Percentiles rank a stretch among this genome's conserved stretches.
These are phyloP conservation scores for Pipistrellus kuhlii DNA, from an alignment of 2,797 vertebrate species.

Conservation along the genomic window DNA sequence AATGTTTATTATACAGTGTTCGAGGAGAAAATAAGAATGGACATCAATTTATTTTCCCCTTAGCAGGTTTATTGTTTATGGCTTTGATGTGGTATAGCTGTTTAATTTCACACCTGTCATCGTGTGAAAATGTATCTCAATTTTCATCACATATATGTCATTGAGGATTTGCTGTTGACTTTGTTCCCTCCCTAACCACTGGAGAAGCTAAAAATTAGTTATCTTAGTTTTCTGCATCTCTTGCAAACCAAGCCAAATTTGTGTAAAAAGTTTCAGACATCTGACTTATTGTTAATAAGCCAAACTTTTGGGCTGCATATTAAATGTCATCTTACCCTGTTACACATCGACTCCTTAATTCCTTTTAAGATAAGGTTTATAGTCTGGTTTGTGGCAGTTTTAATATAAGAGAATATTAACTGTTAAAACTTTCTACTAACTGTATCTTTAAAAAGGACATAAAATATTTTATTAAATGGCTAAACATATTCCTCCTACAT, in stretches of 20 bases:
- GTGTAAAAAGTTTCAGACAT: constrained; percentile 28
- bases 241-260: constrained; percentile 52
- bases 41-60: constrained; percentile 2
- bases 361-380: constrained; percentile 56
- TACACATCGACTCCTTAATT: constrained; percentile 37
- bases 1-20: background rate
- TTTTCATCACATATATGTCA: constrained; percentile 19
- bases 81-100: background rate
- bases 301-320: constrained; percentile 54
- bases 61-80: background rate
- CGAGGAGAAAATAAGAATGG: background rate
- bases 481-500: constrained; percentile 36
- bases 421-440: constrained; percentile 55
- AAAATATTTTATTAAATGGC: constrained; percentile 56
- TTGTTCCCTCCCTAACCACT: background rate
- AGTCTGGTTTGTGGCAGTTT: constrained; percentile 22
- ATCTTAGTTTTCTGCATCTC: constrained; percentile 32
- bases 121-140: background rate
- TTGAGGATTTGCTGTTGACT: background rate
- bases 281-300: constrained; percentile 47
- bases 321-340: constrained; percentile 1
- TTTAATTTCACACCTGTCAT: background rate
- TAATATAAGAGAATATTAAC: constrained; percentile 68
- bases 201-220: background rate
- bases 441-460: constrained; percentile 40